A percentile compares a stretch with the other conserved stretches of the same genome.
phyloP scores from a whole-genome alignment of 1,140 invertebrate species.

The Drosophila varians region DNA sequence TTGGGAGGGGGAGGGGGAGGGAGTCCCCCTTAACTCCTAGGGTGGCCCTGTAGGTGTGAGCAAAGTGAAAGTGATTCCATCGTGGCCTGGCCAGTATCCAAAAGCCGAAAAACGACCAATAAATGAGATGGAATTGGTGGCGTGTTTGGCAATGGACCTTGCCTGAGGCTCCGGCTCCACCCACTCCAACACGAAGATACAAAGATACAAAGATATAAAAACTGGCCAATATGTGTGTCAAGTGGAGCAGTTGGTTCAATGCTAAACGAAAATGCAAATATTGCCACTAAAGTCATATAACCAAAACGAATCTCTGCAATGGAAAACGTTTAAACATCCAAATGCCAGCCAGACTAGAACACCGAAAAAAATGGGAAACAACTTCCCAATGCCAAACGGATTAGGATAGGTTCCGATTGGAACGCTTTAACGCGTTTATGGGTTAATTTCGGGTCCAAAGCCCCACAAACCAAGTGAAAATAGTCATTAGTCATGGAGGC shows the following conservation, averaged over 20 bases:
- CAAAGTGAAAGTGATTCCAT: constrained; percentile 68
- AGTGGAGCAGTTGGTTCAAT: constrained; percentile 45
- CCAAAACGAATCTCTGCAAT: constrained; percentile 26
- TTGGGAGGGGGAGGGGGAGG: not conserved
- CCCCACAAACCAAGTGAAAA: not conserved
- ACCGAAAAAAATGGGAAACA: not conserved
- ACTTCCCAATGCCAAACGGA: constrained; percentile 1
- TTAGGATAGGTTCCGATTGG: constrained; percentile 5
- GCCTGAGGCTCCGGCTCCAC: constrained; percentile 17
- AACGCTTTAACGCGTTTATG: not conserved
- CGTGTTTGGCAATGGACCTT: constrained; percentile 53
- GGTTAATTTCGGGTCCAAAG: not conserved
- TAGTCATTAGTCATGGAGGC: not conserved
- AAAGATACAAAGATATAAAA: not conserved
- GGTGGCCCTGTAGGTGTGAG: constrained; percentile 25
- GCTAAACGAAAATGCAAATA: constrained; percentile 48
- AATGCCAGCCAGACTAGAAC: too few relatives aligned
- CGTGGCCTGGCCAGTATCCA: constrained; percentile 2
- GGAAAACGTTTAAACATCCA: too few relatives aligned
- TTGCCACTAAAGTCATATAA: constrained; percentile 1
- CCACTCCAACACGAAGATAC: constrained; percentile 7
- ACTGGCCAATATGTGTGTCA: constrained; percentile 23
- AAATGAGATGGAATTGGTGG: constrained; percentile 28
- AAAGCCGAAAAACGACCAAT: constrained; percentile 7
- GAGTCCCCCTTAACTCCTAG: too few relatives aligned